Conservation (phyloP, 2,797 vertebrate species). For the Sebastes taczanowskii region DNA sequence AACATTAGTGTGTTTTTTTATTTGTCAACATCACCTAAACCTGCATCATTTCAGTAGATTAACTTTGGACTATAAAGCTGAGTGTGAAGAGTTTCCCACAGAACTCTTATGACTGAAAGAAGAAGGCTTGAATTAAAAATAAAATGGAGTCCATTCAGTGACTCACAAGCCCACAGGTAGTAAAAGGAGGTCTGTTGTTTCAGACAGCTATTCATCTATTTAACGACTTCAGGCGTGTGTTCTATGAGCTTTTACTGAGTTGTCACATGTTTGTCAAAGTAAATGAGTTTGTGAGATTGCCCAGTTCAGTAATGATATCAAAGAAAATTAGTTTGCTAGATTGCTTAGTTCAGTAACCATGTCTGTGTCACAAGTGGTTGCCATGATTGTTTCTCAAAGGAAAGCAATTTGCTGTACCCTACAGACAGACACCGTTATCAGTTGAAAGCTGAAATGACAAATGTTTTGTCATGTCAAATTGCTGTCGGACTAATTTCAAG, state of each 20-base stretch:
- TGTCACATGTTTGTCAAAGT: constrained; percentile 27
- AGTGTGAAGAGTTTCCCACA: not conserved
- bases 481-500: constrained; percentile 13
- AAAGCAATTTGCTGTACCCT: constrained; percentile 38
- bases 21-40: constrained; percentile 1
- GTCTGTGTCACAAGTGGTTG: constrained; percentile 26
- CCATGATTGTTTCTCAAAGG: constrained; percentile 31
- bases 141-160: not conserved
- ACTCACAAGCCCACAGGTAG: not conserved
- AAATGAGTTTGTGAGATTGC: constrained; percentile 28
- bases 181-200: not conserved
- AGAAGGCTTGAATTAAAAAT: not conserved
- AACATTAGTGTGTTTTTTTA: not conserved
- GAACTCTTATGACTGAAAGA: not conserved
- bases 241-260: not conserved
- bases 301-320: constrained; percentile 10
- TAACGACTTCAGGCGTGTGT: not conserved
- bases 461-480: constrained; percentile 7
- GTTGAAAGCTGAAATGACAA: constrained; percentile 8
- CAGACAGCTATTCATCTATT: not conserved
- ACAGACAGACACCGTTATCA: not conserved
- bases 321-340: constrained; percentile 34
- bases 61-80: not conserved
- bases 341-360: not conserved
- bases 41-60: not conserved